Conservation (phyloP, 2,797 vertebrate genomes). For the Morelia viridis region DNA sequence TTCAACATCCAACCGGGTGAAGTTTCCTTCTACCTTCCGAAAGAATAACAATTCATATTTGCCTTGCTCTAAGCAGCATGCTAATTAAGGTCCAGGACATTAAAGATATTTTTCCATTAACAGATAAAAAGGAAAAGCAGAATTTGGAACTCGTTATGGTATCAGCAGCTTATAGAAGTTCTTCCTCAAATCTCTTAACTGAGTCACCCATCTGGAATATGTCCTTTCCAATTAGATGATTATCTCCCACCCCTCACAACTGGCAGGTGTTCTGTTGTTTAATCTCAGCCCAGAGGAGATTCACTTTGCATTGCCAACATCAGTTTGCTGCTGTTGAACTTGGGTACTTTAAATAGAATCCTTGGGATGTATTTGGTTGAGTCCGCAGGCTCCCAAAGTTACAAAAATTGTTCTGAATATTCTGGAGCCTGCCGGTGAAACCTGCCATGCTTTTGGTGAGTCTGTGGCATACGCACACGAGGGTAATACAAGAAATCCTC, state of each 20-base stretch:
- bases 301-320: slow-evolving; percentile 18
- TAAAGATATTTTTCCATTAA: background rate
- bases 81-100: background rate
- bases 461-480: background rate
- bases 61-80: background rate
- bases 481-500: background rate
- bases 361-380: background rate
- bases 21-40: background rate
- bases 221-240: background rate
- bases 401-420: background rate
- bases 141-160: background rate
- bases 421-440: background rate
- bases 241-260: background rate
- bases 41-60: background rate
- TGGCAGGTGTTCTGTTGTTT: slow-evolving; percentile 17
- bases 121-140: background rate
- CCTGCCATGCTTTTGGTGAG: background rate
- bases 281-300: background rate
- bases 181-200: background rate
- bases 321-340: background rate
- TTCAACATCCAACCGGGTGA: background rate
- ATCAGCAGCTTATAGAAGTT: background rate
- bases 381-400: background rate
- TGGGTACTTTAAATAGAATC: slow-evolving; percentile 5
- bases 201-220: background rate